Evolutionary conservation across 2,113 vertebrate genomes (phyloP).

Genomic region (Pterocles gutturalis): DNA sequence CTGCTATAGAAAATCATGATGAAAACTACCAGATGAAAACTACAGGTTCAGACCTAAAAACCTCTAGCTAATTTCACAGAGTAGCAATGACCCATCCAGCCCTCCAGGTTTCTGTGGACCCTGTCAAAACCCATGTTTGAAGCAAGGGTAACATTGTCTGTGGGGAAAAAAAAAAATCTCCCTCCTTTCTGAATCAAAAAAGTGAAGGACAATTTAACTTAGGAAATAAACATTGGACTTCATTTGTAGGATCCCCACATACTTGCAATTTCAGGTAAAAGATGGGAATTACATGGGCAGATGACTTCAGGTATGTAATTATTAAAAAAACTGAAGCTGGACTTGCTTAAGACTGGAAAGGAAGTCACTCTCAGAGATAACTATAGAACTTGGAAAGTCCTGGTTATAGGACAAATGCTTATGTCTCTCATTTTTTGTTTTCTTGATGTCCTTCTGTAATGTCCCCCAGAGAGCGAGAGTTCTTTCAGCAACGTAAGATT

Average conservation of each 20-base stretch:
- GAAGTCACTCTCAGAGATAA: not conserved
- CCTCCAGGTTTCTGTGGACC: not conserved
- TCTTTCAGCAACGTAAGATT: not conserved
- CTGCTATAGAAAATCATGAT: not conserved
- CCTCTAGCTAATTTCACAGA: not conserved
- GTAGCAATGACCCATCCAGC: not conserved
- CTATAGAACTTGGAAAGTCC: not conserved
- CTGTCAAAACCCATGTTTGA: not conserved
- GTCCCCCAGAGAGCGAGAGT: not conserved
- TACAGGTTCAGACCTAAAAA: not conserved
- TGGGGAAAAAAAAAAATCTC: not conserved
- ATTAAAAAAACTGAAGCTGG: not conserved
- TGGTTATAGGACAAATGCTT: not conserved
- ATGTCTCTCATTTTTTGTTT: not conserved
- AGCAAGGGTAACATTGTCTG: not conserved
- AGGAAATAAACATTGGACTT: not conserved
- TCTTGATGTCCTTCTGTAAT: not conserved
- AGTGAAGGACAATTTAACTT: not conserved
- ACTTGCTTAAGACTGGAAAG: not conserved
- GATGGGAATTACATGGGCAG: not conserved
- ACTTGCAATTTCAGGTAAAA: not conserved
- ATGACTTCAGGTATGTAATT: not conserved
- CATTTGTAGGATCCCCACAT: not conserved
- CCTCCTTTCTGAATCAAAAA: accelerated
- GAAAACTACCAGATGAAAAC: not conserved